These are phyloP conservation scores for Diaprepes abbreviatus DNA, from an alignment of 2,888 invertebrate species.

Conservation along the genomic window DNA sequence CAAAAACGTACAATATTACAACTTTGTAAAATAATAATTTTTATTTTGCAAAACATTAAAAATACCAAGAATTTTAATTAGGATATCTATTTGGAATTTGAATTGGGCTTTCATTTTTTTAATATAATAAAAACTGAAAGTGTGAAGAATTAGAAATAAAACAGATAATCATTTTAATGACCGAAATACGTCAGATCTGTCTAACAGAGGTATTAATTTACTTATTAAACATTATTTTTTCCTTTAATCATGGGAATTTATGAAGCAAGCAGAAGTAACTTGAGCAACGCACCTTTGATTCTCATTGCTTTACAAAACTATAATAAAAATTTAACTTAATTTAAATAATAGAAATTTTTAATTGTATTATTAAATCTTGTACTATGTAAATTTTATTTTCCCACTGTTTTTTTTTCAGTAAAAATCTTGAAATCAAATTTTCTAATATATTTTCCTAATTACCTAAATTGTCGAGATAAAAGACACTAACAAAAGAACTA, in stretches of 20 bases:
- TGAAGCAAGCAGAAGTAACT: background rate
- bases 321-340: background rate
- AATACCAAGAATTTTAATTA: too few species aligned
- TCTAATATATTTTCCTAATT: background rate
- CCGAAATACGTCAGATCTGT: too few species aligned
- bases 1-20: too few species aligned
- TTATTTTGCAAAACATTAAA: too few species aligned
- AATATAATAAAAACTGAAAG: too few species aligned
- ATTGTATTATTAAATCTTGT: background rate
- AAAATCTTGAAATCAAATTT: background rate
- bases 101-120: too few species aligned
- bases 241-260: background rate
- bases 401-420: background rate
- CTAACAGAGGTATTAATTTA: too few species aligned
- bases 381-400: background rate
- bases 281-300: background rate
- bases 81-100: too few species aligned
- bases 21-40: too few species aligned
- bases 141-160: too few species aligned
- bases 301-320: background rate
- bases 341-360: background rate
- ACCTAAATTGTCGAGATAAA: background rate
- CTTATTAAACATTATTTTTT: too few species aligned
- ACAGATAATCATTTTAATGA: too few species aligned
- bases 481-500: background rate